Conservation (phyloP, 2,797 vertebrate species). For the Myotis pilosus region DNA sequence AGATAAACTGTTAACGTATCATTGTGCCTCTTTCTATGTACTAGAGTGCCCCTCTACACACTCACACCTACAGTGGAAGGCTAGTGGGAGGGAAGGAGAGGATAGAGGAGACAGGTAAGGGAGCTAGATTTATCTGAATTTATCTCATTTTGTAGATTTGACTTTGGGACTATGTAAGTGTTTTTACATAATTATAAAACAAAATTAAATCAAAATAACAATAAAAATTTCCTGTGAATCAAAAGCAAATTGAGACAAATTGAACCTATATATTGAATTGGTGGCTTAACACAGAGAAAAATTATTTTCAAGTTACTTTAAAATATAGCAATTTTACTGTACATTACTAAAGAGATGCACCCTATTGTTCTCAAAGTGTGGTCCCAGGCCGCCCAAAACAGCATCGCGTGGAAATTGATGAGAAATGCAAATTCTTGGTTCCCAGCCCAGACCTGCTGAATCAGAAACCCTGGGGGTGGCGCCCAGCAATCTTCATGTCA, state of each 20-base stretch:
- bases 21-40: constrained; percentile 16
- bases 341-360: not conserved
- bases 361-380: not conserved
- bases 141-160: constrained; percentile 52
- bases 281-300: constrained; percentile 17
- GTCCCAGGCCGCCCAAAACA: not conserved
- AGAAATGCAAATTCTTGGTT: constrained; percentile 25
- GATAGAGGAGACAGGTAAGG: not conserved
- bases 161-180: constrained; percentile 20
- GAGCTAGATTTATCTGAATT: not conserved
- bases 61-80: not conserved
- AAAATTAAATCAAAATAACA: constrained; percentile 43
- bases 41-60: not conserved
- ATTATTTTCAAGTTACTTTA: constrained; percentile 16
- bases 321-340: not conserved
- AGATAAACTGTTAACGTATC: constrained; percentile 35
- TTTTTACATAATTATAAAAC: constrained; percentile 46
- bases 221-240: constrained; percentile 41
- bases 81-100: not conserved
- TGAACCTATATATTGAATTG: not conserved
- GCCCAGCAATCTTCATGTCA: not conserved
- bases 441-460: not conserved
- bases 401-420: not conserved
- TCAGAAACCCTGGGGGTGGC: not conserved
- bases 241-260: constrained; percentile 47